Percentiles rank a stretch among this genome's conserved stretches.
phyloP scores from a whole-genome alignment of 2,113 vertebrate genomes.

The Myrmecobius fasciatus region DNA sequence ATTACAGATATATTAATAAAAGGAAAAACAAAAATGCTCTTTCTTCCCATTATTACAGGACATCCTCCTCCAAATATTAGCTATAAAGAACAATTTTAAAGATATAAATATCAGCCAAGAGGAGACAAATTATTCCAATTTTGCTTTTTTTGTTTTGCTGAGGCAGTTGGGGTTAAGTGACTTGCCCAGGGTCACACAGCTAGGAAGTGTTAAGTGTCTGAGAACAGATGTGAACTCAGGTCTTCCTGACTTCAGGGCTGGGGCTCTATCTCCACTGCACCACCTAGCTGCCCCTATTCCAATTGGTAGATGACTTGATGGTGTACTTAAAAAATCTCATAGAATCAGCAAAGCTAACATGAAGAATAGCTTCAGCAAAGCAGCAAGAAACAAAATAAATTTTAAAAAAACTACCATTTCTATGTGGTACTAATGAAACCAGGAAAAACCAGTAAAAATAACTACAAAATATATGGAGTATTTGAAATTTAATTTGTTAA shows the following conservation, averaged over 20 bases:
- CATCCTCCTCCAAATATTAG: not conserved
- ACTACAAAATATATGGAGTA: not conserved
- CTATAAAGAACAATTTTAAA: not conserved
- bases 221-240: no score
- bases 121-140: not conserved
- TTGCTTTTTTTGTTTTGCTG: no score
- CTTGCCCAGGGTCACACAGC: no score
- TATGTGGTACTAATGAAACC: not conserved
- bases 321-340: not conserved
- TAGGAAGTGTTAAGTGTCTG: no score
- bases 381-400: not conserved
- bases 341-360: not conserved
- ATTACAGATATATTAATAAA: not conserved
- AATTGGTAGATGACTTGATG: not conserved
- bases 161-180: no score
- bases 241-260: no score
- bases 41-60: not conserved
- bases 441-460: not conserved
- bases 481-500: not conserved
- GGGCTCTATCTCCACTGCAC: no score
- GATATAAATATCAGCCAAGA: not conserved
- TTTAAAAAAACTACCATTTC: not conserved
- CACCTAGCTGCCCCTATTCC: no score
- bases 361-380: not conserved
- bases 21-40: not conserved